Percentiles rank a stretch among this genome's conserved stretches.
Conservation (phyloP, 92 coral and sea anemone species). For the Zoanthus sansibaricus region DNA sequence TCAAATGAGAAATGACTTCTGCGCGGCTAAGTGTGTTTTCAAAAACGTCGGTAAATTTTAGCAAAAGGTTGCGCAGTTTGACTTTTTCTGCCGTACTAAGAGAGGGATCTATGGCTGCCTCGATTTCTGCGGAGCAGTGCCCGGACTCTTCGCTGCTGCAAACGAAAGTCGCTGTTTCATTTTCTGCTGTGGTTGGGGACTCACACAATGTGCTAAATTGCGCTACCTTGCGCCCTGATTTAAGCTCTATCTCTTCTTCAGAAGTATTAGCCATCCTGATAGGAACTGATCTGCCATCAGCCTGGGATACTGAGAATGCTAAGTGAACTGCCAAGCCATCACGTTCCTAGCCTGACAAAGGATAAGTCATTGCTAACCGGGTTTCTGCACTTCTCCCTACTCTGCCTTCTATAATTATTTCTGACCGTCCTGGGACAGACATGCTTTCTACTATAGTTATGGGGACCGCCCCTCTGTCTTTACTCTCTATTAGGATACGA, state of each 20-base stretch:
- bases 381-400: neutral
- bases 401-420: slow-evolving; percentile 26
- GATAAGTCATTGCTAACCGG: neutral
- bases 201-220: neutral
- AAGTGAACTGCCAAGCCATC: too few relatives aligned
- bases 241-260: too few relatives aligned
- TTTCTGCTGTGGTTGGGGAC: neutral
- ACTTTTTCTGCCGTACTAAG: neutral
- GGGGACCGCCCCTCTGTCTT: neutral
- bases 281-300: too few relatives aligned
- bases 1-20: neutral
- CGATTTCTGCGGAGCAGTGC: neutral
- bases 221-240: too few relatives aligned
- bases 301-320: too few relatives aligned
- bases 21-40: neutral
- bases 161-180: neutral
- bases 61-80: neutral
- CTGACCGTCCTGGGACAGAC: slow-evolving; percentile 32
- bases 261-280: too few relatives aligned
- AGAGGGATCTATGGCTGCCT: slow-evolving; percentile 28
- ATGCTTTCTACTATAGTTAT: slow-evolving; percentile 21
- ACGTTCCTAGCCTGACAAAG: too few relatives aligned
- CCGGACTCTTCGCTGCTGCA: neutral
- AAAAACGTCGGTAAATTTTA: slow-evolving; percentile 24
- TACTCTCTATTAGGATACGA: neutral